A percentile compares a stretch with the other conserved stretches of the same genome.
Conservation (phyloP, 2,888 invertebrate genomes). For the Patella ulyssiponensis region DNA sequence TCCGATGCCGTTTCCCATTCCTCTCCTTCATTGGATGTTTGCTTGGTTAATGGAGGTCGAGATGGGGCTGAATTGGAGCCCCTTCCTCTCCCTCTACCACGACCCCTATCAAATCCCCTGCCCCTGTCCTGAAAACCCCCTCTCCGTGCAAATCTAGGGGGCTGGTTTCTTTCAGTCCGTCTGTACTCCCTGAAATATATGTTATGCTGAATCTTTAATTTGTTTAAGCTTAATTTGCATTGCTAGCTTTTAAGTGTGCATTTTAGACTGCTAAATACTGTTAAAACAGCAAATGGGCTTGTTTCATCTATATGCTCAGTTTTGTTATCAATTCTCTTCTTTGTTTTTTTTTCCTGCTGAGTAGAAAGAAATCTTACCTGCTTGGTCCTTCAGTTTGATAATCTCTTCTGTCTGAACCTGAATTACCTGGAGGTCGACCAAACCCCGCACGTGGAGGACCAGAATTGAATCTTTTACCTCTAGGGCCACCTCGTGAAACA, state of each 20-base stretch:
- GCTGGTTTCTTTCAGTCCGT: conserved; percentile 56
- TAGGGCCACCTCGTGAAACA: conserved; percentile 30
- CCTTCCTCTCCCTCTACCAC: conserved; percentile 74
- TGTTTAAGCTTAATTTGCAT: too few species aligned
- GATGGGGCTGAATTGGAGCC: conserved; percentile 51
- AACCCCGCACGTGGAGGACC: conserved; percentile 48
- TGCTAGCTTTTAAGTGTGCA: too few species aligned
- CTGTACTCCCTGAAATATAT: conserved; percentile 39
- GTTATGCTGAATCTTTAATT: too few species aligned
- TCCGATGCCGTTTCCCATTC: conserved; percentile 87
- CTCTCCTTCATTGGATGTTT: conserved; percentile 71
- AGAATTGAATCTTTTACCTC: conserved; percentile 49
- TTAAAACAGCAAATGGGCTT: too few species aligned
- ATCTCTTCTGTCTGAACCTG: conserved; percentile 24
- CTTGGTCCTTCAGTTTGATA: conserved; percentile 17
- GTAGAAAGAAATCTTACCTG: background rate
- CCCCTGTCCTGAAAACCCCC: conserved; percentile 56
- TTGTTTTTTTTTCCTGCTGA: background rate
- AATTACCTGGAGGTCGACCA: conserved; percentile 28
- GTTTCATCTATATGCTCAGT: too few species aligned
- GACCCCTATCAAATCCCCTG: conserved; percentile 62
- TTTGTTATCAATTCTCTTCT: background rate
- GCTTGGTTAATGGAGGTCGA: conserved; percentile 66
- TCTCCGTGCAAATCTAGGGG: conserved; percentile 56
- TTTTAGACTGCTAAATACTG: too few species aligned